Percentiles rank a stretch among this genome's conserved stretches.
Conservation (phyloP, 2,113 vertebrate genomes). For the Rallus limicola region DNA sequence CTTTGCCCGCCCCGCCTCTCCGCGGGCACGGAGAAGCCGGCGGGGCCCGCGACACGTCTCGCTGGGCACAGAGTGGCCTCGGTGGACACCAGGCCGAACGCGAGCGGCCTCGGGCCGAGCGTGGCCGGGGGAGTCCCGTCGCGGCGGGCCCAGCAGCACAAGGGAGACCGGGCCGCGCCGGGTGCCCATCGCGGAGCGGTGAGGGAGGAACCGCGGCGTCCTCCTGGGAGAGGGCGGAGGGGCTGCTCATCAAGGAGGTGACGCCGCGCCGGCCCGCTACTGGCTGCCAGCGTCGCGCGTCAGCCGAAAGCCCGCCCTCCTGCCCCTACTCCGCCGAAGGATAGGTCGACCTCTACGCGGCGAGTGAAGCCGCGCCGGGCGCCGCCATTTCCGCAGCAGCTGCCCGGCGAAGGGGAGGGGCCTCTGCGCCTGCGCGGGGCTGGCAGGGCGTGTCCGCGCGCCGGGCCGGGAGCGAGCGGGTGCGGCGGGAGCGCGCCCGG, state of each 20-base stretch:
- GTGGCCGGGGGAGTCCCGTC: too few species aligned
- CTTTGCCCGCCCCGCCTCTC: too few species aligned
- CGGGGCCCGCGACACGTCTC: too few species aligned
- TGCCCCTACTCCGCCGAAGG: fast-evolving
- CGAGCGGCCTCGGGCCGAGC: too few species aligned
- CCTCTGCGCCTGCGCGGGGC: not conserved
- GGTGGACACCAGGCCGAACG: too few species aligned
- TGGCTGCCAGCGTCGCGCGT: not conserved
- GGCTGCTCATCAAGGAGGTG: too few species aligned
- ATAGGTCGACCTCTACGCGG: fast-evolving
- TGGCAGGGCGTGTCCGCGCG: not conserved
- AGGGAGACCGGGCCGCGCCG: too few species aligned
- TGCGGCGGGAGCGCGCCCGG: not conserved
- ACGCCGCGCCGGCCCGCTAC: fast-evolving
- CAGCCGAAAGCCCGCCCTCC: fast-evolving
- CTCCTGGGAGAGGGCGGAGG: fast-evolving
- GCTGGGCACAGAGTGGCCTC: too few species aligned
- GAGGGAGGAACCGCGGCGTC: too few species aligned
- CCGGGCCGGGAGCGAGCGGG: not conserved
- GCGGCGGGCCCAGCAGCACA: too few species aligned
- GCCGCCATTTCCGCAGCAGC: not conserved
- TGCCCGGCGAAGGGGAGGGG: not conserved
- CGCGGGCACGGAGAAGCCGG: too few species aligned
- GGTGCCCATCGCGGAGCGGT: too few species aligned
- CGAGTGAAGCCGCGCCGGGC: fast-evolving